phyloP scores from a whole-genome alignment of 2,888 invertebrate genomes.

The Polyommatus iphigenia region DNA sequence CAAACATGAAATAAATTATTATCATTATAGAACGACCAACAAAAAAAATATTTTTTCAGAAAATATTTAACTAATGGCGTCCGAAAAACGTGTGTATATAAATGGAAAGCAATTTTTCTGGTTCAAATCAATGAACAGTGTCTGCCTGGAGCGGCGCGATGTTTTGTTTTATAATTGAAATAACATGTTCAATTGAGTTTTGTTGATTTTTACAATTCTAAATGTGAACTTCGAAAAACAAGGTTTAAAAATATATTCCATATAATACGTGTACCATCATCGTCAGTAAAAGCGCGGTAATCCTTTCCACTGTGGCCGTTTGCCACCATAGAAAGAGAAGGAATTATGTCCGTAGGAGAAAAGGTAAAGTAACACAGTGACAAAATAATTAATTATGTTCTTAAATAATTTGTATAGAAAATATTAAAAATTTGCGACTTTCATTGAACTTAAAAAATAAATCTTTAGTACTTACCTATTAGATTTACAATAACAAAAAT shows the following conservation, averaged over 20 bases:
- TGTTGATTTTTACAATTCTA: slow-evolving; percentile 6
- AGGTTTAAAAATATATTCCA: background rate
- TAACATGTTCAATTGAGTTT: slow-evolving; percentile 9
- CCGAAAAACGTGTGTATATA: background rate
- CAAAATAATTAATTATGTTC: too few relatives aligned
- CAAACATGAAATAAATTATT: background rate
- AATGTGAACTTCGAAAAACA: background rate
- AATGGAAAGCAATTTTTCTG: background rate
- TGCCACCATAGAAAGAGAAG: too few relatives aligned
- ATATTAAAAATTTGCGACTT: too few relatives aligned
- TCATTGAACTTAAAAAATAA: too few relatives aligned
- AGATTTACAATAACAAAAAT: too few relatives aligned
- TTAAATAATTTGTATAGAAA: too few relatives aligned
- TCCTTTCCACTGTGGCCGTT: too few relatives aligned
- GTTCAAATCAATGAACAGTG: background rate
- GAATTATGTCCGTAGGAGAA: too few relatives aligned
- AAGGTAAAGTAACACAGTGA: too few relatives aligned
- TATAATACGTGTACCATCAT: background rate
- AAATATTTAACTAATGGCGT: background rate
- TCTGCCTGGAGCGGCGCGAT: background rate
- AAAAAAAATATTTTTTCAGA: background rate
- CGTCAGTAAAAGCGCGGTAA: background rate
- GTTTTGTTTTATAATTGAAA: slow-evolving; percentile 11
- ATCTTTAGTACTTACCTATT: too few relatives aligned
- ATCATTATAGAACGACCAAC: background rate